Evolutionary conservation across 2,888 invertebrate species (phyloP).

Genomic region (Nineta flava): DNA sequence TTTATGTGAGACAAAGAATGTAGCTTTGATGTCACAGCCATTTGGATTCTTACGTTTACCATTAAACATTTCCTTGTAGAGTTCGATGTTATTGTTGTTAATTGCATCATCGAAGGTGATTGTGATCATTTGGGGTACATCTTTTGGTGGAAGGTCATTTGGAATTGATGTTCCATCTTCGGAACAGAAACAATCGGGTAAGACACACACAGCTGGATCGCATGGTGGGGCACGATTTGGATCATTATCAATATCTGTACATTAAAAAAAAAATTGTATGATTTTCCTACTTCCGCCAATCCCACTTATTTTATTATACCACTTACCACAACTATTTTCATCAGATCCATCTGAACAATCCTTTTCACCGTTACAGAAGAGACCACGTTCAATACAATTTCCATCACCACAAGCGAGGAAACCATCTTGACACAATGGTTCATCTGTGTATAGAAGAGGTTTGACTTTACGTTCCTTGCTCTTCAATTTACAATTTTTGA

Average conservation of each 20-base stretch:
- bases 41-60: conserved; percentile 82
- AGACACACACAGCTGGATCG: conserved; percentile 67
- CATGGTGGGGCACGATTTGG: conserved; percentile 86
- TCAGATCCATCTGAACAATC: conserved; percentile 81
- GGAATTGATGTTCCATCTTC: conserved; percentile 81
- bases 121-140: conserved; percentile 88
- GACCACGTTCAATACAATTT: conserved; percentile 71
- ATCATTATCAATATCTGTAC: conserved; percentile 78
- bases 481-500: conserved; percentile 84
- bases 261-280: not conserved
- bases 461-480: conserved; percentile 79
- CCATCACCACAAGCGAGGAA: conserved; percentile 78
- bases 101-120: conserved; percentile 91
- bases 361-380: conserved; percentile 86
- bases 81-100: conserved; percentile 86
- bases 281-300: not conserved
- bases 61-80: conserved; percentile 86
- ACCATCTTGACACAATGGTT: conserved; percentile 77
- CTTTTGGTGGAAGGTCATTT: conserved; percentile 65
- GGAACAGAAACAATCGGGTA: conserved; percentile 89
- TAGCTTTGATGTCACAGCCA: conserved; percentile 83
- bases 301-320: not conserved
- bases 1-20: conserved; percentile 85
- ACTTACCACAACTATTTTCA: conserved; percentile 80
- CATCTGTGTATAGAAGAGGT: conserved; percentile 75